These are phyloP conservation scores for Molanna angustata DNA, from an alignment of 2,888 invertebrate species.

Conservation along the genomic window DNA sequence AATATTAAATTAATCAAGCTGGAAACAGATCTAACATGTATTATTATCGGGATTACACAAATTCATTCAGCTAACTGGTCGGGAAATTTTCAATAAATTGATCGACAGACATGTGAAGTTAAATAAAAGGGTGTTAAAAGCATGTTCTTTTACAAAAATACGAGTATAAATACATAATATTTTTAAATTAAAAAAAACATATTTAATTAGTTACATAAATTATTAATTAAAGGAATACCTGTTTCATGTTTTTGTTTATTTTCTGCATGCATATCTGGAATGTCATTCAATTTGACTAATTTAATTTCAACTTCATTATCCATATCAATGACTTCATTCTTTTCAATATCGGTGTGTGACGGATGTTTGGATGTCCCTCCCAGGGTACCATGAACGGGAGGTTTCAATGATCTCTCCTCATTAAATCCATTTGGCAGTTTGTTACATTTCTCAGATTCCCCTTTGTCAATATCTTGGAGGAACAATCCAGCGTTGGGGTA, in stretches of 20 bases:
- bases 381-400: conserved; percentile 39
- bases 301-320: conserved; percentile 66
- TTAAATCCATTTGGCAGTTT: conserved; percentile 49
- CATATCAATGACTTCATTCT: conserved; percentile 55
- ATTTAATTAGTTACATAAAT: too few species aligned
- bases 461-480: conserved; percentile 70
- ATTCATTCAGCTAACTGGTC: too few species aligned
- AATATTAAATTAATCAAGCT: too few species aligned
- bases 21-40: too few species aligned
- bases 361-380: conserved; percentile 44
- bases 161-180: too few species aligned
- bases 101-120: too few species aligned
- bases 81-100: too few species aligned
- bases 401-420: conserved; percentile 41
- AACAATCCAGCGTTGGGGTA: conserved; percentile 62
- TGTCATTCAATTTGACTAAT: conserved; percentile 62
- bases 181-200: too few species aligned
- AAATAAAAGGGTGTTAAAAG: too few species aligned
- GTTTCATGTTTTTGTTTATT: conserved; percentile 38
- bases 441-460: conserved; percentile 61
- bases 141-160: too few species aligned
- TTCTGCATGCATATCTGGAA: conserved; percentile 56
- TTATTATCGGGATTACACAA: too few species aligned
- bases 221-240: too few species aligned
- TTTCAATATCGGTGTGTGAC: conserved; percentile 50